Base-by-base conservation (phyloP, 64 coral and sea anemone genomes). In the Stichodactyla mertensii region DNA sequence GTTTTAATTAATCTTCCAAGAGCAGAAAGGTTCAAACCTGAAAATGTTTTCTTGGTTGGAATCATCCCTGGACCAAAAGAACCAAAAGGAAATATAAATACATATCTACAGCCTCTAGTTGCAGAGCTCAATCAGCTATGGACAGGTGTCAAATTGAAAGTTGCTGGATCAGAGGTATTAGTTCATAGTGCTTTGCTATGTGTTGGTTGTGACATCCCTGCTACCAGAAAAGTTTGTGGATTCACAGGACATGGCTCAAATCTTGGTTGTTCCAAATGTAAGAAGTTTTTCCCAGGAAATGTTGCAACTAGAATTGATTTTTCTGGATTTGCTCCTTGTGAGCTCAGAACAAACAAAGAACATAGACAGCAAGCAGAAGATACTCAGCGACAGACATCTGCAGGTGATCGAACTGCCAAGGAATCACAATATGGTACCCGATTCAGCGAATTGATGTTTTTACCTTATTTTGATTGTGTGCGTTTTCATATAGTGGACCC, bases 31-130 rank as follows among this genome's bases (percentile, higher is more conserved):
- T 90, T 90, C 64, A 90, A 90, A 31, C 88, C 67, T 55, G 88
- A 85, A 82, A 90, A 90, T 61, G 4, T 85, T 59, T 90, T 90
- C 70, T 82, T 90, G 54, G 88, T 90, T 13, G 82, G 88, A 85
- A 85, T 90, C 12, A 90, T 90, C 19, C 88, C 88, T 54, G 88
- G 88, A 36, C 88, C 88, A 77, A 56, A 85, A 52, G 88, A 90
- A 53, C 82, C 88, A 85, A 90, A 57, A 23, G 83, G 84, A 55
- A 52, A 86, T 86, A 71, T 91, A 13, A 91, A 89, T 77, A 69
- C 79, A 12, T 89, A 67, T 69, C 66, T 84, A 19, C 28, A 84
- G 56, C 81, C 88, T 20, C 64, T 84, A 52, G 64, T 77, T 84
- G 82, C 59, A 52, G 88, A 85, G 69, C 83, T 85, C 31, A 58